Percentiles rank a stretch among this genome's conserved stretches.
phyloP scores from a whole-genome alignment of 1,140 invertebrate species.

The Drosophila prosaltans region DNA sequence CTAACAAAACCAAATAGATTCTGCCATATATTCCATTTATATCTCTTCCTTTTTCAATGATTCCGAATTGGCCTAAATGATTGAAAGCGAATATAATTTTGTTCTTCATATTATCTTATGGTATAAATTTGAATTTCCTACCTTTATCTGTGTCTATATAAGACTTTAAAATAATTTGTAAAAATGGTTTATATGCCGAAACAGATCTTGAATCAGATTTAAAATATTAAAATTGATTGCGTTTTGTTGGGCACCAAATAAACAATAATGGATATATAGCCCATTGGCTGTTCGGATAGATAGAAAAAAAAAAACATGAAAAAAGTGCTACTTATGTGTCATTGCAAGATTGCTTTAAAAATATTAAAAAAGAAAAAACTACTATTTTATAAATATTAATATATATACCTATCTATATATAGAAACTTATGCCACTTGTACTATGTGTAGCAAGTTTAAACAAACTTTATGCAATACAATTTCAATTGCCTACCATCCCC shows the following conservation, averaged over 20 bases:
- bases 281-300: conserved; percentile 51
- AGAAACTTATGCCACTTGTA: neutral
- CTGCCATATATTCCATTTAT: conserved; percentile 1
- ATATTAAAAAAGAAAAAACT: conserved; percentile 37
- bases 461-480: conserved; percentile 73
- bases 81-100: no score
- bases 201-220: neutral
- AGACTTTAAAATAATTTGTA: no score
- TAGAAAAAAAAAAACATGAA: conserved; percentile 14
- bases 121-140: no score
- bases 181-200: neutral
- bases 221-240: neutral
- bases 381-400: conserved; percentile 26
- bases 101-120: no score
- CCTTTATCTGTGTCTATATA: no score
- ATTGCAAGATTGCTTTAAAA: conserved; percentile 73
- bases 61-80: no score
- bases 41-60: neutral
- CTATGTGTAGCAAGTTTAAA: conserved; percentile 51
- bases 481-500: conserved; percentile 14
- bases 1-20: neutral
- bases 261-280: conserved; percentile 52
- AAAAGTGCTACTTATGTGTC: conserved; percentile 78
- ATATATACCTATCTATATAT: conserved; percentile 42
- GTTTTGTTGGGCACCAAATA: conserved; percentile 22